Percentiles rank a stretch among this genome's conserved stretches.
Conservation (phyloP, 2,888 invertebrate species). For the Pecten maximus region DNA sequence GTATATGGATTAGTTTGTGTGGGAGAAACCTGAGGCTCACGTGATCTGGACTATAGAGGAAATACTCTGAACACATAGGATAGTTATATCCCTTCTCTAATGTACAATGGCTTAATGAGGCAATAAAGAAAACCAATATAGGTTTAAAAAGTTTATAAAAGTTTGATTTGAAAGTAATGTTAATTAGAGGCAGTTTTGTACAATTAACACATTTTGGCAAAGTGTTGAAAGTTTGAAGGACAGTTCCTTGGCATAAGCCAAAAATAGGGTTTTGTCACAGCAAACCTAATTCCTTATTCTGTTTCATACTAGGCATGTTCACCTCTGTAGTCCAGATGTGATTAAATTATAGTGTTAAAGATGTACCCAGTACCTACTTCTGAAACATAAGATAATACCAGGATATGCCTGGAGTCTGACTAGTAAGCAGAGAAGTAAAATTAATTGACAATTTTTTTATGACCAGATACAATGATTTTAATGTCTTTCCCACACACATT, state of each 20-base stretch:
- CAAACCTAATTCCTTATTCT: neutral
- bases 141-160: too few species aligned
- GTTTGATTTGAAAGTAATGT: too few species aligned
- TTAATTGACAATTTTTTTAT: neutral
- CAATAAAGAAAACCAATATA: too few species aligned
- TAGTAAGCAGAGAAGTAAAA: neutral
- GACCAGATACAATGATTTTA: neutral
- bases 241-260: neutral
- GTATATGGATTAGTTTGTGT: neutral
- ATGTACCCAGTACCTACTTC: neutral
- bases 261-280: neutral
- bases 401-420: neutral
- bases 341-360: neutral
- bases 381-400: neutral
- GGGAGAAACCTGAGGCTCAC: neutral
- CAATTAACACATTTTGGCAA: too few species aligned
- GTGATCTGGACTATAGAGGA: neutral
- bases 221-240: too few species aligned
- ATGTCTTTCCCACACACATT: neutral
- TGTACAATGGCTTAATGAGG: too few species aligned
- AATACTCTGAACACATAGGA: too few species aligned
- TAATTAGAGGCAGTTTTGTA: too few species aligned
- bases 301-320: neutral
- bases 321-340: neutral
- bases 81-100: too few species aligned